A percentile compares a stretch with the other conserved stretches of the same genome.
These are phyloP conservation scores for Metacarcinus magister DNA, from an alignment of 2,888 invertebrate genomes.

Conservation along the genomic window DNA sequence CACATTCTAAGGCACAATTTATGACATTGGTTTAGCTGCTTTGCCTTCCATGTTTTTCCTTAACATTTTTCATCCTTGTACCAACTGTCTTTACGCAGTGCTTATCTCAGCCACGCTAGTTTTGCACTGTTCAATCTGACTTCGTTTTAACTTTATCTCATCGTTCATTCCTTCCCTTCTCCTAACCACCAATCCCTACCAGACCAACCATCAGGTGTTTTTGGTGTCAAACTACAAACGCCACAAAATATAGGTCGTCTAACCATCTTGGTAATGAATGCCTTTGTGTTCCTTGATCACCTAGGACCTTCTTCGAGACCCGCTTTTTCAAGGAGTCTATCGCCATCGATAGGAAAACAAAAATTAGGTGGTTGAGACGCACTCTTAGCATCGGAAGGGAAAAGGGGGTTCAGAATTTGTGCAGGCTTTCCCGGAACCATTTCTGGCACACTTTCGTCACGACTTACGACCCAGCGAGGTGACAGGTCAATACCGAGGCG, in stretches of 20 bases:
- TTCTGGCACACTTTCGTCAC: conserved; percentile 39
- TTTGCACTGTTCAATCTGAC: neutral
- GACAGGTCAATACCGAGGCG: conserved; percentile 49
- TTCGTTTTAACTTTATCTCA: neutral
- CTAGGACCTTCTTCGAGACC: neutral
- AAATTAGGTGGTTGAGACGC: neutral
- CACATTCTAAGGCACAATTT: neutral
- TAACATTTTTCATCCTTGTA: neutral
- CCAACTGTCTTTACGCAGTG: neutral
- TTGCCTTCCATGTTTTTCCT: neutral
- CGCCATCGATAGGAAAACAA: neutral
- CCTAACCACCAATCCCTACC: neutral
- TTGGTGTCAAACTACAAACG: neutral
- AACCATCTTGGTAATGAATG: neutral
- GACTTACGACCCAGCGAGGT: conserved; percentile 37
- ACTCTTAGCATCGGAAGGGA: conserved; percentile 17
- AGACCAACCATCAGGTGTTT: neutral
- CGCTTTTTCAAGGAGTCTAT: neutral
- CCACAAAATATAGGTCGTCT: neutral
- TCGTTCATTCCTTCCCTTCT: neutral
- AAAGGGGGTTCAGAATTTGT: conserved; percentile 4
- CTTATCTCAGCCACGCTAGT: neutral
- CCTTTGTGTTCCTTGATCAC: neutral
- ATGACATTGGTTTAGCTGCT: neutral
- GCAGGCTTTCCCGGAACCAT: neutral